Evolutionary conservation across 1,140 invertebrate genomes (phyloP), one percentile per base, ranked within the genome.

Genomic region (Stegodyphus dumicola): DNA sequence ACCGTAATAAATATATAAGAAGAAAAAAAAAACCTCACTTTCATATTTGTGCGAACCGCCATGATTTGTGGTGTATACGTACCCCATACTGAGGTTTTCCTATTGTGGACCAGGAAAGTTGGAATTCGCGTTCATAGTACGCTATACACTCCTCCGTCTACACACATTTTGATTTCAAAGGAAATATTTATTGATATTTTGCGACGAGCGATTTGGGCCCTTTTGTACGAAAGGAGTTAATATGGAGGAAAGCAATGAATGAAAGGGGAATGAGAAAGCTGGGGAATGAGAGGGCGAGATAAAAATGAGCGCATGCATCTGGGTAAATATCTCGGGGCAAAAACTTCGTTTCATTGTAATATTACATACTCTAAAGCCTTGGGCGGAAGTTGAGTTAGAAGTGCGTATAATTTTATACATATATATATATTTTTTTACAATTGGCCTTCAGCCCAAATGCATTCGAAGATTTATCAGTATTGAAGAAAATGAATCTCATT

Each of bases 11-110:
- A 79, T 79, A 79, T 51, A 79, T 52, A n/a, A 60, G 17, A 70
- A 79, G 51, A 48, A 54, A 56, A 70, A 93, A 88, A 78, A 89
- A 70, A n/a, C 2, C 56, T 9, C 15, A 60, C 77, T 70, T 51
- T 78, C 67, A 48, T 79, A 70, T 79, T 71, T 79, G 67, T 79
- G 66, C 70, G 77, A 56, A 49, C 15, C 10, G 48, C 18, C 18
- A 54, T 79, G 77, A 79, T 79, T 79, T 79, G 77, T 79, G 18
- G 77, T 54, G 53, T 70, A 33, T 79, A 6, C 51, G 65, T 69
- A 78, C 76, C 76, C 76, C 76, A 78, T 78, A 78, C 64, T 18
- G 76, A 65, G 76, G 76, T 69, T 51, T 48, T 17, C 54, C 52
- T 51, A 70, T 79, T 79, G 77, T 79, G 77, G 6, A 33, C 54